Conservation (phyloP, 2,888 invertebrate genomes). For the Cheilosia vernalis region DNA sequence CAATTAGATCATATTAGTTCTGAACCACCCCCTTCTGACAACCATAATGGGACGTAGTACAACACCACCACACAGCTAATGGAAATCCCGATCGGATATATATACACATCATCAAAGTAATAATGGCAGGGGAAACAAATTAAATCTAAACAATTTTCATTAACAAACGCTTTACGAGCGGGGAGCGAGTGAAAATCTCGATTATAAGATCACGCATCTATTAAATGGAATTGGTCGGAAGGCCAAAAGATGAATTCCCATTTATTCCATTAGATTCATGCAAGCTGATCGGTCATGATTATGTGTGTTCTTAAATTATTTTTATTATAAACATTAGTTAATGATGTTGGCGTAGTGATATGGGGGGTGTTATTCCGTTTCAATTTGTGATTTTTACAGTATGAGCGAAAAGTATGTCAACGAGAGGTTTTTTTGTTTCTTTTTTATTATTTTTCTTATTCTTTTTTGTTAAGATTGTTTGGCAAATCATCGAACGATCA, state of each 20-base stretch:
- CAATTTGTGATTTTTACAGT: slow-evolving; percentile 23
- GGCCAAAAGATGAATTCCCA: slow-evolving; percentile 51
- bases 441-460: no score
- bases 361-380: slow-evolving; percentile 19
- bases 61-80: no score
- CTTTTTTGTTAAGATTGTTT: no score
- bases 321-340: slow-evolving; percentile 71
- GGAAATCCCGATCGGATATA: slow-evolving; percentile 10
- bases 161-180: slow-evolving; percentile 60
- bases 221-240: slow-evolving; percentile 59
- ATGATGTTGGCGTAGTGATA: slow-evolving; percentile 63
- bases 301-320: slow-evolving; percentile 60
- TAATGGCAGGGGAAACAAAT: slow-evolving; percentile 30
- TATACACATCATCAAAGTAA: slow-evolving; percentile 64
- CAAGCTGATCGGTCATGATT: slow-evolving; percentile 13
- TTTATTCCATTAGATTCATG: slow-evolving; percentile 34
- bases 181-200: slow-evolving; percentile 35
- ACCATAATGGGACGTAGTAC: no score
- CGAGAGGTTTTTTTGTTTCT: background rate
- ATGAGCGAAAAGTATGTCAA: background rate
- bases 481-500: no score
- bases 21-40: background rate
- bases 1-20: slow-evolving; percentile 61
- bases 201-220: slow-evolving; percentile 64
- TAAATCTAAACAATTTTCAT: slow-evolving; percentile 70